Evolutionary conservation across 2,113 vertebrate genomes (phyloP).

Genomic region (Gasterosteus aculeatus): DNA sequence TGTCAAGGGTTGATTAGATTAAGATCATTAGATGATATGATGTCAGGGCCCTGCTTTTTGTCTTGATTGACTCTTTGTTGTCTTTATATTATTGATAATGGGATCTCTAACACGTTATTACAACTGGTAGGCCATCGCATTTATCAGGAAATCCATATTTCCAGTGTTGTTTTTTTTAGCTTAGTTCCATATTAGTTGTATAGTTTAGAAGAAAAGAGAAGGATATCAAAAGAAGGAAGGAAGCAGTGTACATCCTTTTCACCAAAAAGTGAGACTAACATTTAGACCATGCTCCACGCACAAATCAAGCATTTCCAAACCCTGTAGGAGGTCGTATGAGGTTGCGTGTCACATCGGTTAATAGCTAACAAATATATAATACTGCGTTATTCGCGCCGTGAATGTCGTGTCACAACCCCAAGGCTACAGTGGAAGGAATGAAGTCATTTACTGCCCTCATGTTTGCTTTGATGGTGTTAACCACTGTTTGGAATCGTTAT

Average conservation of each 20-base stretch:
- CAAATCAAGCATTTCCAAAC: constrained; percentile 38
- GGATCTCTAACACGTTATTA: background rate
- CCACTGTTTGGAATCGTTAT: constrained; percentile 10
- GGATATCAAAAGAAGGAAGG: background rate
- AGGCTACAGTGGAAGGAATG: constrained; percentile 27
- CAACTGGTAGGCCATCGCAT: background rate
- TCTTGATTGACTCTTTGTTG: background rate
- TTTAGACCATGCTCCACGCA: no score
- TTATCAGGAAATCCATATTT: background rate
- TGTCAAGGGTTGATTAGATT: background rate
- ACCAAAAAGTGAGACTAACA: constrained; percentile 7
- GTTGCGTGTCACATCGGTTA: background rate
- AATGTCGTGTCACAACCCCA: background rate
- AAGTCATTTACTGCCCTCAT: background rate
- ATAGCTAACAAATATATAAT: background rate
- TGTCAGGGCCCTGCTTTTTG: background rate
- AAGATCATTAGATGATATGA: background rate
- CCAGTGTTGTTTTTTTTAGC: background rate
- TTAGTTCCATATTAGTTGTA: background rate
- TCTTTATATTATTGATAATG: background rate
- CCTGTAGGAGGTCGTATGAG: background rate
- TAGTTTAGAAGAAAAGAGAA: background rate
- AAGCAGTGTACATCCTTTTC: background rate
- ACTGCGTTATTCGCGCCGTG: background rate
- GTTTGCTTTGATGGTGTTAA: constrained; percentile 53